Conservation (phyloP, 2,797 vertebrate species). For the Florisuga fusca region DNA sequence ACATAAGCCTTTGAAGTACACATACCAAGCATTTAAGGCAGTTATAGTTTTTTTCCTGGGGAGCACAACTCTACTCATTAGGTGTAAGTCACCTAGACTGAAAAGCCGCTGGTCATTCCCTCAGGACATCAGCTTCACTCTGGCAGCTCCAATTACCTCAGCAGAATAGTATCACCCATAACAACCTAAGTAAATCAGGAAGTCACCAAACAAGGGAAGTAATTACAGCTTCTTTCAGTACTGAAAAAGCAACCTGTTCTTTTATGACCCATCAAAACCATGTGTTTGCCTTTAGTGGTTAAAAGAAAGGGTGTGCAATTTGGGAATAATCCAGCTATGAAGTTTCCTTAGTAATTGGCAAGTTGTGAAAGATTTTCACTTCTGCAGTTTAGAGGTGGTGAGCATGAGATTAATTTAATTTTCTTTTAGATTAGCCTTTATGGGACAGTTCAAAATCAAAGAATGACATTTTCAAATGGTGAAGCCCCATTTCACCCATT, state of each 20-base stretch:
- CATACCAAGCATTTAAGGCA: background rate
- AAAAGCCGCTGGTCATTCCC: conserved; percentile 55
- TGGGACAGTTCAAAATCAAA: conserved; percentile 28
- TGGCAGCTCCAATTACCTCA: conserved; percentile 63
- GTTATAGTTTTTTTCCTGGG: conserved; percentile 31
- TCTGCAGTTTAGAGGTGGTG: conserved; percentile 47
- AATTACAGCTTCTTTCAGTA: conserved; percentile 69
- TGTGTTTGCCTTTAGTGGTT: conserved; percentile 73
- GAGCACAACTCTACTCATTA: conserved; percentile 34
- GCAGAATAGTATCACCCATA: conserved; percentile 55
- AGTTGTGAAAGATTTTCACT: conserved; percentile 58
- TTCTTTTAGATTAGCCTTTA: conserved; percentile 52
- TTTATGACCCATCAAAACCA: conserved; percentile 71
- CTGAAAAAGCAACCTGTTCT: conserved; percentile 70
- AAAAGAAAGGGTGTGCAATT: conserved; percentile 68
- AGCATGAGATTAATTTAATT: conserved; percentile 62
- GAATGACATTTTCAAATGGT: background rate
- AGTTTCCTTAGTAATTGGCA: conserved; percentile 71
- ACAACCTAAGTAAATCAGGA: conserved; percentile 69
- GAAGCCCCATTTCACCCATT: background rate
- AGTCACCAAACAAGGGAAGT: conserved; percentile 72
- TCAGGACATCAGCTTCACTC: conserved; percentile 41
- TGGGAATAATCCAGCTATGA: conserved; percentile 69
- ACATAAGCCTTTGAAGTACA: conserved; percentile 16
- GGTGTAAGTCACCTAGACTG: conserved; percentile 36